Evolutionary conservation across 2,888 invertebrate genomes (phyloP).

Genomic region (Phrixothrix hirtus): DNA sequence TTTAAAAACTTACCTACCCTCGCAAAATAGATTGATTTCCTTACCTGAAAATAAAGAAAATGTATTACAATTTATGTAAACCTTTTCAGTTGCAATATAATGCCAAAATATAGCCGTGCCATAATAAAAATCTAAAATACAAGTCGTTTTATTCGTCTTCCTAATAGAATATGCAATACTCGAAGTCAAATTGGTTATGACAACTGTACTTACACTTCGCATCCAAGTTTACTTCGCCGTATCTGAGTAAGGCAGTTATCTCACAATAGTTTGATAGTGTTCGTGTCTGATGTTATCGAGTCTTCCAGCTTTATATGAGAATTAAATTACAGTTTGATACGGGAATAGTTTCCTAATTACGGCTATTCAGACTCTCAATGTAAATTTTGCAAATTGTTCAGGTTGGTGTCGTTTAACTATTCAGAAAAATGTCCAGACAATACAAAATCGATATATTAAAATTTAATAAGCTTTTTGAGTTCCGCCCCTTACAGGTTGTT

Average conservation of each 20-base stretch:
- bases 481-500: too few relatives aligned
- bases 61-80: too few relatives aligned
- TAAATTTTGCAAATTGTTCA: slow-evolving; percentile 26
- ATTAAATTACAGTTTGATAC: slow-evolving; percentile 44
- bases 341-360: slow-evolving; percentile 39
- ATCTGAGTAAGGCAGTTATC: slow-evolving; percentile 31
- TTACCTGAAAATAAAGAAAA: too few relatives aligned
- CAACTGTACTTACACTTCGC: slow-evolving; percentile 15
- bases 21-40: too few relatives aligned
- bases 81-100: too few relatives aligned
- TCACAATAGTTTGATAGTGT: slow-evolving; percentile 36
- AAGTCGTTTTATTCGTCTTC: too few relatives aligned
- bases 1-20: too few relatives aligned
- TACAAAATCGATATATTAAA: too few relatives aligned
- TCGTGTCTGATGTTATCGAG: slow-evolving; percentile 39
- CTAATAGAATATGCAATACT: neutral
- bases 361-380: slow-evolving; percentile 41
- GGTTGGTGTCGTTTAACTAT: slow-evolving; percentile 1
- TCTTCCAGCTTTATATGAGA: slow-evolving; percentile 39
- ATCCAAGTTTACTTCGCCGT: slow-evolving; percentile 22
- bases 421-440: slow-evolving; percentile 11
- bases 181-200: slow-evolving; percentile 14
- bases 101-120: too few relatives aligned
- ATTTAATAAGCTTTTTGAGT: too few relatives aligned
- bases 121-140: too few relatives aligned